These are phyloP conservation scores for Cataglyphis albicans DNA, from an alignment of 2,888 invertebrate species.

Conservation along the genomic window DNA sequence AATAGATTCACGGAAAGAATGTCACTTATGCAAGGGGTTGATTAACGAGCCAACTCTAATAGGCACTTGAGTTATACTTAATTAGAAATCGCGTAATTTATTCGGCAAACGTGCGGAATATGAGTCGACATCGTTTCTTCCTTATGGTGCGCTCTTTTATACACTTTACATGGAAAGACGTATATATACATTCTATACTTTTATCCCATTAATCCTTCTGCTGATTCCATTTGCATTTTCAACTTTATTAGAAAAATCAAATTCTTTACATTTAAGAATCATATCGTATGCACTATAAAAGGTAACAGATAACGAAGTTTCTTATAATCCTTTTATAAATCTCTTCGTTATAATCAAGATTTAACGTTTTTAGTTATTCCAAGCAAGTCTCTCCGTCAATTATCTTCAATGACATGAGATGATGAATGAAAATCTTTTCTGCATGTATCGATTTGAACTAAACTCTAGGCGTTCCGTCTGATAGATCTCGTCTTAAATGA, in stretches of 20 bases:
- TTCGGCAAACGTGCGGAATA: constrained; percentile 66
- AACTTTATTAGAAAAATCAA: constrained; percentile 9
- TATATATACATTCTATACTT: constrained; percentile 52
- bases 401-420: neutral
- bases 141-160: constrained; percentile 19
- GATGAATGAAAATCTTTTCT: neutral
- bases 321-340: neutral
- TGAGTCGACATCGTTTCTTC: constrained; percentile 38
- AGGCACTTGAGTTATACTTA: constrained; percentile 70
- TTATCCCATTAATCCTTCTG: constrained; percentile 56
- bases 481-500: constrained; percentile 43
- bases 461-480: neutral
- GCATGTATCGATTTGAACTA: neutral
- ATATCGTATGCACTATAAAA: neutral
- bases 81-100: constrained; percentile 75
- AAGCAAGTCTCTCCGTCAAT: constrained; percentile 16
- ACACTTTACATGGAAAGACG: neutral
- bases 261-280: constrained; percentile 1
- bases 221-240: neutral
- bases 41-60: constrained; percentile 71
- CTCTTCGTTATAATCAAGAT: neutral
- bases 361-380: neutral
- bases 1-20: constrained; percentile 45
- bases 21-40: constrained; percentile 60
- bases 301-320: neutral